Evolutionary conservation across 2,113 vertebrate species (phyloP).

Genomic region (Ammodytes marinus): DNA sequence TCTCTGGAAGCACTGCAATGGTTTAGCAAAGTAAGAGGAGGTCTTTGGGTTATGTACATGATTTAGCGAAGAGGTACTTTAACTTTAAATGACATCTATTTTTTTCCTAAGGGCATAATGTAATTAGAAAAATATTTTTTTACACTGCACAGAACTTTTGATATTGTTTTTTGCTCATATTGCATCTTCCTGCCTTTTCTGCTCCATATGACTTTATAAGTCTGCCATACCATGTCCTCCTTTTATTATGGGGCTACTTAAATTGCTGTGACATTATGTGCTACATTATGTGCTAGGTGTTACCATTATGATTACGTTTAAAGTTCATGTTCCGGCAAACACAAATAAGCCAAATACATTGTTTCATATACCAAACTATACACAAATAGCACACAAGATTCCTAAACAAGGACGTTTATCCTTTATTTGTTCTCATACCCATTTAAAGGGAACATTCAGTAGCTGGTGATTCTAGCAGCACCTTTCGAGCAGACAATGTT

Average conservation of each 20-base stretch:
- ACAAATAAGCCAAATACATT: not conserved
- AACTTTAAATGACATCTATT: slow-evolving; percentile 49
- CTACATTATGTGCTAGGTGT: not conserved
- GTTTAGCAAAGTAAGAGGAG: slow-evolving; percentile 67
- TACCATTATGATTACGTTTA: not conserved
- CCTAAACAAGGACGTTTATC: not conserved
- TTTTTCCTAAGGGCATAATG: slow-evolving; percentile 35
- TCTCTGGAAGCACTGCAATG: slow-evolving; percentile 64
- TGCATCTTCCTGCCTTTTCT: slow-evolving; percentile 17
- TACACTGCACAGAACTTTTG: slow-evolving; percentile 42
- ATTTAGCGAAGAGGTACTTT: slow-evolving; percentile 68
- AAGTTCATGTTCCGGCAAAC: not conserved
- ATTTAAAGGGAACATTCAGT: slow-evolving; percentile 1
- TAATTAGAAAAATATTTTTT: slow-evolving; percentile 54
- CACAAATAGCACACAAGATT: not conserved
- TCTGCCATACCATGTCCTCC: not conserved
- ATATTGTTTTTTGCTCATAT: slow-evolving; percentile 39
- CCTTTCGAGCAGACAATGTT: no score
- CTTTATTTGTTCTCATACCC: slow-evolving; percentile 1
- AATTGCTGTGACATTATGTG: slow-evolving; percentile 6
- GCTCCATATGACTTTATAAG: not conserved
- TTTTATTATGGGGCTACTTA: slow-evolving; percentile 1
- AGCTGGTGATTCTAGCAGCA: no score
- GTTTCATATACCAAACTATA: not conserved
- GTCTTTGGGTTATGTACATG: slow-evolving; percentile 71